Conservation (phyloP, 2,797 vertebrate genomes). For the Epinephelus awoara region DNA sequence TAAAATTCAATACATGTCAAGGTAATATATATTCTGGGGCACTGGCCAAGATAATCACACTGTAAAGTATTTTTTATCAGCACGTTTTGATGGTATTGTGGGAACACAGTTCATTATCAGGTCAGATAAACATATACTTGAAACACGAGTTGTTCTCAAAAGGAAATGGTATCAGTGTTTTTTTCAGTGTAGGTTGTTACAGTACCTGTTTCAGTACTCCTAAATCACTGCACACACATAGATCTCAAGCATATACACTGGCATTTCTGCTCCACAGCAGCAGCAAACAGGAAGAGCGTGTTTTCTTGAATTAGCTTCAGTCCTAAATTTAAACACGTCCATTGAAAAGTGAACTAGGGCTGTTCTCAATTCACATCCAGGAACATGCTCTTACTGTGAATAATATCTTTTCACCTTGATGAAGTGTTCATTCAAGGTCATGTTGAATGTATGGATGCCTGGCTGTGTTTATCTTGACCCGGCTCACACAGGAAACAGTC, state of each 20-base stretch:
- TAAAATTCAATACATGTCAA: background rate
- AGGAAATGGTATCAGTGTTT: conserved; percentile 11
- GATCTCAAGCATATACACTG: background rate
- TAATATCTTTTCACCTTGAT: conserved; percentile 19
- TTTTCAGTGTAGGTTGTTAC: background rate
- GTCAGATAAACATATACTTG: background rate
- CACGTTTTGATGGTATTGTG: background rate
- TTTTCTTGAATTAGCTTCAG: conserved; percentile 13
- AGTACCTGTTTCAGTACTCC: conserved; percentile 6
- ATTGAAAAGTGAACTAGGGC: conserved; percentile 1
- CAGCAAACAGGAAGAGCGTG: conserved; percentile 49
- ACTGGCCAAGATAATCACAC: background rate
- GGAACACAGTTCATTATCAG: background rate
- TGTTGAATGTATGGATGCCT: conserved; percentile 13
- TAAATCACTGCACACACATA: conserved; percentile 3
- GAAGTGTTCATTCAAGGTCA: conserved; percentile 23
- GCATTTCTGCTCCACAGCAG: conserved; percentile 8
- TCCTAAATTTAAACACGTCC: conserved; percentile 5
- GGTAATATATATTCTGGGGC: background rate
- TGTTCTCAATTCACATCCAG: background rate
- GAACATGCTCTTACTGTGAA: conserved; percentile 5
- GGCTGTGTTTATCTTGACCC: conserved; percentile 10
- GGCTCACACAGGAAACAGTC: conserved; percentile 65
- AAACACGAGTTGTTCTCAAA: conserved; percentile 3
- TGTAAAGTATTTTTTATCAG: background rate